Percentiles rank a stretch among this genome's conserved stretches.
These are phyloP conservation scores for Lordiphosa mommai DNA, from an alignment of 1,140 invertebrate species.

Conservation along the genomic window DNA sequence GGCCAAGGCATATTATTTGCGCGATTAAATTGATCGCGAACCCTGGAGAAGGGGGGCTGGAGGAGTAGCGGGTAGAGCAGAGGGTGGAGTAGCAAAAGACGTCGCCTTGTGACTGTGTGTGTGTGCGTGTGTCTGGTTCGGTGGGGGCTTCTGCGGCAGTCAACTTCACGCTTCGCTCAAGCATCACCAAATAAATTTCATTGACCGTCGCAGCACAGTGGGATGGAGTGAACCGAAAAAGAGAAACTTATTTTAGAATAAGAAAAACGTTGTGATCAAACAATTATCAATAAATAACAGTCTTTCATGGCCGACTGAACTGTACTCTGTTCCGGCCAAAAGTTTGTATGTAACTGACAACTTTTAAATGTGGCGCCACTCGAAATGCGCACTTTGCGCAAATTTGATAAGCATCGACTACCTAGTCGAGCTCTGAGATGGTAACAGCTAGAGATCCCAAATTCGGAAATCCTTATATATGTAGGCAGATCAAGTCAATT, in stretches of 20 bases:
- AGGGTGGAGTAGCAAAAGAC: neutral
- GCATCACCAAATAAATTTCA: constrained; percentile 79
- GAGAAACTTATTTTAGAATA: neutral
- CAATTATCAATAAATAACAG: no score
- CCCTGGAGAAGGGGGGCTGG: constrained; percentile 10
- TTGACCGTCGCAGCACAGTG: constrained; percentile 66
- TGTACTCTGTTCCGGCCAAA: no score
- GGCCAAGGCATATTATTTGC: constrained; percentile 69
- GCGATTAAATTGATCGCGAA: constrained; percentile 78
- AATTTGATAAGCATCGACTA: no score
- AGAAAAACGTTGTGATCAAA: neutral
- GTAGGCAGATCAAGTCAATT: no score
- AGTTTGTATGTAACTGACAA: no score
- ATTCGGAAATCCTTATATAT: no score
- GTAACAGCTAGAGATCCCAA: no score
- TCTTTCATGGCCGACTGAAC: no score
- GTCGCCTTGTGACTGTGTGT: constrained; percentile 23
- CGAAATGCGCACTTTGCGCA: no score
- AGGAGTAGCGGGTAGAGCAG: neutral
- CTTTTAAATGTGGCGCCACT: no score
- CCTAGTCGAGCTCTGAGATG: no score
- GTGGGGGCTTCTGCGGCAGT: constrained; percentile 70
- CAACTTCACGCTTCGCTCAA: constrained; percentile 78
- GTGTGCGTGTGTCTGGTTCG: constrained; percentile 19
- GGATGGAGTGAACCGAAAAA: neutral